Evolutionary conservation across 64 coral and sea anemone species (phyloP).

Genomic region (Montipora foliosa): DNA sequence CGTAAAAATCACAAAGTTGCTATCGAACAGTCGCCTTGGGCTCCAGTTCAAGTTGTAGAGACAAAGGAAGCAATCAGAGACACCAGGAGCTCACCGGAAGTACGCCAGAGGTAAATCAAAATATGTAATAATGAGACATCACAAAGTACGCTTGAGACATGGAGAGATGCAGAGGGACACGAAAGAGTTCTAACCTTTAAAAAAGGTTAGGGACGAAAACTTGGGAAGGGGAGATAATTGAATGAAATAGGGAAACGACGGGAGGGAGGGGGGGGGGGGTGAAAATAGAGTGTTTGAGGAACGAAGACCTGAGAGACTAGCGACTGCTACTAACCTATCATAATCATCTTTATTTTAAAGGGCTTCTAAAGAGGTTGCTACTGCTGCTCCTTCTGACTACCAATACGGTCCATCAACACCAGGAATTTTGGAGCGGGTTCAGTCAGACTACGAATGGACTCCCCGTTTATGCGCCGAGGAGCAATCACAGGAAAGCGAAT

Average conservation of each 20-base stretch:
- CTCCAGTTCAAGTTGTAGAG: not conserved
- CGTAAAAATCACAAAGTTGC: not conserved
- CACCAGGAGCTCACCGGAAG: not conserved
- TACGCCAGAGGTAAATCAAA: no score
- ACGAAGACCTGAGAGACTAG: no score
- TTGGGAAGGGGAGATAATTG: no score
- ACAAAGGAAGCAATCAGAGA: not conserved
- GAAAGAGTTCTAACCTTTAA: no score
- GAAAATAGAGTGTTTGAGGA: no score
- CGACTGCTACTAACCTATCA: not conserved
- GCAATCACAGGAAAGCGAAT: not conserved
- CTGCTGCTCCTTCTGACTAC: not conserved
- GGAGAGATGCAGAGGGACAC: no score
- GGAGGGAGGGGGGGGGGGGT: no score
- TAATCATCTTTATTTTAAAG: not conserved
- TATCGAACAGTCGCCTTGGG: not conserved
- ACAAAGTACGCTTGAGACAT: no score
- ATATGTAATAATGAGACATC: no score
- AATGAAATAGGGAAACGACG: no score
- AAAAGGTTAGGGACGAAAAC: no score
- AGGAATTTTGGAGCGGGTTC: not conserved
- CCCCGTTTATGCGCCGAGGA: not conserved
- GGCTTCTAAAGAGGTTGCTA: not conserved
- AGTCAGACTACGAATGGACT: conserved; percentile 2
- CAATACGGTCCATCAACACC: not conserved